phyloP scores from a whole-genome alignment of 2,888 invertebrate genomes.

The Drosophila yooni region DNA sequence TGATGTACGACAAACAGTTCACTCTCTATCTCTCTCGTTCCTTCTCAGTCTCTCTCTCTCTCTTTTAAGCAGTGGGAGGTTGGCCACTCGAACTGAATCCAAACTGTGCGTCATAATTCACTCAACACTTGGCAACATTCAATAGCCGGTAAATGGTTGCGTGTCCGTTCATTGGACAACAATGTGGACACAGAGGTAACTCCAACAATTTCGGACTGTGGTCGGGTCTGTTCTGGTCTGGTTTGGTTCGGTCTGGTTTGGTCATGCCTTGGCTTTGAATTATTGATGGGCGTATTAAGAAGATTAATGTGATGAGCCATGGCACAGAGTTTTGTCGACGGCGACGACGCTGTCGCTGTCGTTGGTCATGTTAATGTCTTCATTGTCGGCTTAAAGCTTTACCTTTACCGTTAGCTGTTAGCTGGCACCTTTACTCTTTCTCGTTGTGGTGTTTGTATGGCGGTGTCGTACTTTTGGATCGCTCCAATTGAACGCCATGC shows the following conservation, averaged over 20 bases:
- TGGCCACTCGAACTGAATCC: constrained; percentile 61
- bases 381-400: constrained; percentile 75
- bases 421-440: constrained; percentile 21
- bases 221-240: constrained; percentile 29
- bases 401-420: constrained; percentile 67
- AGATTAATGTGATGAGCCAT: constrained; percentile 78
- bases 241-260: constrained; percentile 45
- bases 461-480: constrained; percentile 34
- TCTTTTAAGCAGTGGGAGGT: constrained; percentile 46
- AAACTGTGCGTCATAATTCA: constrained; percentile 73
- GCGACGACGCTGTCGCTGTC: constrained; percentile 41
- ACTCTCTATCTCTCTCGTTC: constrained; percentile 9
- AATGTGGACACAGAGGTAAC: constrained; percentile 33
- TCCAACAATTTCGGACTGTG: constrained; percentile 37
- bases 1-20: constrained; percentile 75
- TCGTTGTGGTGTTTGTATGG: constrained; percentile 6
- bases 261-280: constrained; percentile 79
- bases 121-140: constrained; percentile 67
- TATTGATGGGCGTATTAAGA: constrained; percentile 80
- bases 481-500: constrained; percentile 57
- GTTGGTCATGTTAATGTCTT: constrained; percentile 80
- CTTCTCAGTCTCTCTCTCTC: background rate
- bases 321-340: constrained; percentile 72
- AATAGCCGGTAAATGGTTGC: constrained; percentile 57
- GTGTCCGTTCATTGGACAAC: constrained; percentile 49